Evolutionary conservation across 2,113 vertebrate species (phyloP).

Genomic region (Poeciliopsis occidentalis): DNA sequence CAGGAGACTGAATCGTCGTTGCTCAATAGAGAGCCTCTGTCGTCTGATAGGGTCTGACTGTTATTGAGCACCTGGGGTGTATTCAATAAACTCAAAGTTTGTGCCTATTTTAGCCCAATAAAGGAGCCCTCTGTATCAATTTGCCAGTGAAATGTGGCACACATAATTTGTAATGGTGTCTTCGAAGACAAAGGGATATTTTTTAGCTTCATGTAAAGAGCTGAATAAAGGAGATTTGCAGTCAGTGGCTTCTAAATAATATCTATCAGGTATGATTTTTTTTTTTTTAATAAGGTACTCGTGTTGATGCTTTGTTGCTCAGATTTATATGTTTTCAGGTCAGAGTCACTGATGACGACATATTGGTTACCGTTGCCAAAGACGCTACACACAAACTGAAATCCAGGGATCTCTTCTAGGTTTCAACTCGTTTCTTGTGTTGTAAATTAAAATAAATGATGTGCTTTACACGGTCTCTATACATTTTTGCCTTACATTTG

Average conservation of each 20-base stretch:
- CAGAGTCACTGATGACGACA: background rate
- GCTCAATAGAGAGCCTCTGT: conserved; percentile 62
- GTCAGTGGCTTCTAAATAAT: background rate
- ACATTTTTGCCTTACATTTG: background rate
- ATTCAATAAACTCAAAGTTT: conserved; percentile 76
- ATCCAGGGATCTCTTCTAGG: background rate
- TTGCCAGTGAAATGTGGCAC: conserved; percentile 54
- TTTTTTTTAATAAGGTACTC: background rate
- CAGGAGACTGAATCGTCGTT: conserved; percentile 58
- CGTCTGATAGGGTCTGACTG: conserved; percentile 66
- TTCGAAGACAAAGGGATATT: conserved; percentile 28
- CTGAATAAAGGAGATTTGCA: background rate
- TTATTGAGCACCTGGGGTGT: conserved; percentile 74
- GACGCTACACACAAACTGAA: background rate
- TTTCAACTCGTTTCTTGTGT: background rate
- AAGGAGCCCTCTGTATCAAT: conserved; percentile 65
- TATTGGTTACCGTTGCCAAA: background rate
- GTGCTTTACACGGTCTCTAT: background rate
- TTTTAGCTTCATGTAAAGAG: conserved; percentile 5
- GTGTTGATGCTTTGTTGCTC: background rate
- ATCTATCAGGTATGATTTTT: background rate
- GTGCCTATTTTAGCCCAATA: conserved; percentile 67
- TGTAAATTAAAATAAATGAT: background rate
- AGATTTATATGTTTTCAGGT: background rate
- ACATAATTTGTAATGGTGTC: conserved; percentile 42